These are phyloP conservation scores for Osmerus mordax DNA, from an alignment of 2,113 vertebrate genomes.

Conservation along the genomic window DNA sequence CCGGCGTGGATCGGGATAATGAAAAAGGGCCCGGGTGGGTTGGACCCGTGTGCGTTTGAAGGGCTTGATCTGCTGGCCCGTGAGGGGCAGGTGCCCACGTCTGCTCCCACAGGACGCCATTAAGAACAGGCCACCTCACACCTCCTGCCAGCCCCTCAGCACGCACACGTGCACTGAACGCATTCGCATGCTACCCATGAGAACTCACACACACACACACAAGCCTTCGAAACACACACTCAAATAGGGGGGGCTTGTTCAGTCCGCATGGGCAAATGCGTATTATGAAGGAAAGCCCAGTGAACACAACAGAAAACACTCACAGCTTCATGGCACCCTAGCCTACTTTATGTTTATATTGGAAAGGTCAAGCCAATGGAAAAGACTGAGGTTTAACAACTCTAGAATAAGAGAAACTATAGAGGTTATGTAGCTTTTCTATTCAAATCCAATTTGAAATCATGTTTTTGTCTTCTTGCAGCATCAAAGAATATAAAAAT, in stretches of 20 bases:
- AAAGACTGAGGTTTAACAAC: too few relatives aligned
- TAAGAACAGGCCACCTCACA: background rate
- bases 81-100: slow-evolving; percentile 3
- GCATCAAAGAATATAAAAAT: too few relatives aligned
- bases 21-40: background rate
- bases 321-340: background rate
- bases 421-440: too few relatives aligned
- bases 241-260: background rate
- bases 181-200: background rate
- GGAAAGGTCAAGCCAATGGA: background rate
- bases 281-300: background rate
- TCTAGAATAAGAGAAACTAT: too few relatives aligned
- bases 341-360: too few relatives aligned
- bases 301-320: background rate
- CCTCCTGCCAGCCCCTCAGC: background rate
- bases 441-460: too few relatives aligned
- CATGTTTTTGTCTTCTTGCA: too few relatives aligned
- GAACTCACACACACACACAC: slow-evolving; percentile 13
- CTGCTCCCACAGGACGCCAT: background rate
- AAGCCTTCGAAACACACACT: background rate
- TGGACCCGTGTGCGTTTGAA: too few relatives aligned
- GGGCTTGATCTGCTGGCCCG: background rate
- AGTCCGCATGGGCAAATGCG: background rate
- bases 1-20: slow-evolving; percentile 1
- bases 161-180: background rate